Percentiles rank a stretch among this genome's conserved stretches.
phyloP scores from a whole-genome alignment of 2,797 vertebrate genomes.

The Premnoplex brunnescens region DNA sequence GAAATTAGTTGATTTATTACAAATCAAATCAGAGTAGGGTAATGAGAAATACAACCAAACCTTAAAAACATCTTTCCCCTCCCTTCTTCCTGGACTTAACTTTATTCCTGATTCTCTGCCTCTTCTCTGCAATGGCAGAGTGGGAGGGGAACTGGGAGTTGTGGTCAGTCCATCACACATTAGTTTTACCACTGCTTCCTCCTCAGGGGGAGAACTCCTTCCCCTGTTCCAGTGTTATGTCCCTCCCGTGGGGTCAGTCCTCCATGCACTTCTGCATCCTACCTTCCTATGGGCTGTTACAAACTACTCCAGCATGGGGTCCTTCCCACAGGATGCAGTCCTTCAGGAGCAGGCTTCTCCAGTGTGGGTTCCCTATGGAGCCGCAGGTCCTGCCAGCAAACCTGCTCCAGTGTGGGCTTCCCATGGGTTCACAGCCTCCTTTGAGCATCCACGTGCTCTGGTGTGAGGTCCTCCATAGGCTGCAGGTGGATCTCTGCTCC shows the following conservation, averaged over 20 bases:
- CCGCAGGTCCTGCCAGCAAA: not conserved
- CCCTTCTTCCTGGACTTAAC: not conserved
- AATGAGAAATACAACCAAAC: not conserved
- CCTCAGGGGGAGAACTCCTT: not conserved
- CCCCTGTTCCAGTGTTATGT: not conserved
- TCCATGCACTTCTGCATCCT: not conserved
- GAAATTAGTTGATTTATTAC: not conserved
- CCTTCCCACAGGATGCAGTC: not conserved
- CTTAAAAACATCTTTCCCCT: not conserved
- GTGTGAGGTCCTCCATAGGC: not conserved
- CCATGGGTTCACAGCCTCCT: not conserved
- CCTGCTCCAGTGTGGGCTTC: not conserved
- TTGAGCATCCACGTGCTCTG: not conserved
- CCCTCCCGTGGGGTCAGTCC: not conserved
- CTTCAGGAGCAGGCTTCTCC: not conserved
- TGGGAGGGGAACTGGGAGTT: fast-evolving
- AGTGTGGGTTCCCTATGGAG: not conserved
- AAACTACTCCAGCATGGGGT: not conserved
- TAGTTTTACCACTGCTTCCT: not conserved
- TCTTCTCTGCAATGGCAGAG: fast-evolving
- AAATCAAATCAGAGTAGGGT: not conserved
- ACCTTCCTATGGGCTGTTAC: not conserved
- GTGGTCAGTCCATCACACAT: not conserved
- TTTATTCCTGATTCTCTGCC: not conserved
- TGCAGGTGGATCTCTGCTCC: not conserved